Percentiles rank a stretch among this genome's conserved stretches.
Evolutionary conservation across 2,888 invertebrate genomes (phyloP).

Genomic region (Zygaena filipendulae): DNA sequence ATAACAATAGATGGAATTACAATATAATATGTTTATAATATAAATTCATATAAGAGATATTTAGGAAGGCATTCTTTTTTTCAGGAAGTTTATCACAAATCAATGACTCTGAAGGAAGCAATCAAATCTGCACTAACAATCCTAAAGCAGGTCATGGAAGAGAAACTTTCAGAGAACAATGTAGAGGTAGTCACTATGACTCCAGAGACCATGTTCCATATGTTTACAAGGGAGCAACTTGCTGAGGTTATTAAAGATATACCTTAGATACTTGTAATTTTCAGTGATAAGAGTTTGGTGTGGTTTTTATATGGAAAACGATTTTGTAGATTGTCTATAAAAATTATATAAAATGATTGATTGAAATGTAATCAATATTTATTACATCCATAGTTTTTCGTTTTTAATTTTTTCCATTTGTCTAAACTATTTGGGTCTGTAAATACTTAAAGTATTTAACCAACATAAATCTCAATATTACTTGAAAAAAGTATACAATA

Average conservation of each 20-base stretch:
- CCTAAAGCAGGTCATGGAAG: slow-evolving; percentile 99
- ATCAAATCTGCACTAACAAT: slow-evolving; percentile 91
- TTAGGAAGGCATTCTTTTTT: too few relatives aligned
- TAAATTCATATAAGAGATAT: too few relatives aligned
- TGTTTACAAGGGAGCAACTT: slow-evolving; percentile 90
- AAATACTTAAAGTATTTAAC: too few relatives aligned
- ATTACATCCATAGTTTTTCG: not conserved
- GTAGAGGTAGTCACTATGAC: slow-evolving; percentile 98
- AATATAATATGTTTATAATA: too few relatives aligned
- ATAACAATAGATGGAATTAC: too few relatives aligned
- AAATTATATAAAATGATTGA: not conserved
- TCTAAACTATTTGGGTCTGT: too few relatives aligned
- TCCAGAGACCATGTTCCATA: slow-evolving; percentile 83
- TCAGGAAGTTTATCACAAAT: slow-evolving; percentile 78
- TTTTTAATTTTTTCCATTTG: too few relatives aligned
- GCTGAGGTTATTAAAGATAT: slow-evolving; percentile 87
- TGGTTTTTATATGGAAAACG: slow-evolving; percentile 11
- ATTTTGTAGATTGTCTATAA: not conserved
- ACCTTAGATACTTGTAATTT: slow-evolving; percentile 57
- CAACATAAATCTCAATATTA: too few relatives aligned
- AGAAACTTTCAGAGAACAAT: slow-evolving; percentile 95
- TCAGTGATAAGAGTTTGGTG: slow-evolving; percentile 14
- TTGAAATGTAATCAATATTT: too few relatives aligned
- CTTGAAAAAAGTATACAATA: too few relatives aligned
- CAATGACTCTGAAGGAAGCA: slow-evolving; percentile 94